phyloP scores from a whole-genome alignment of 2,113 vertebrate species.

The Hypocryptadius cinnamomeus region DNA sequence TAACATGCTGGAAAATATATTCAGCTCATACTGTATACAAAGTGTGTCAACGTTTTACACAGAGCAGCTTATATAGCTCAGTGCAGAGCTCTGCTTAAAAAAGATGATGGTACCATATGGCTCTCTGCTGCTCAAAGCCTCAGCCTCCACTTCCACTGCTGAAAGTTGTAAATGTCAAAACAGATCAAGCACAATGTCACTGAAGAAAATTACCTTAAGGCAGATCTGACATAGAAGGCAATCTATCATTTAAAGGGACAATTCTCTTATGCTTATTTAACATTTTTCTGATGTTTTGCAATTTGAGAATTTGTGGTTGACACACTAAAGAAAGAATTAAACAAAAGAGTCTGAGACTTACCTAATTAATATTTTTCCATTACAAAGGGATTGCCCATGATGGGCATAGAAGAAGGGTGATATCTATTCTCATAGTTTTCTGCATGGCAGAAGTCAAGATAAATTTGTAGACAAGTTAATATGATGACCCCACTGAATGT shows the following conservation, averaged over 20 bases:
- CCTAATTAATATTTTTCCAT: neutral
- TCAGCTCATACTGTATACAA: neutral
- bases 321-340: neutral
- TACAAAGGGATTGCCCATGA: neutral
- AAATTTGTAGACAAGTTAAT: neutral
- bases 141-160: neutral
- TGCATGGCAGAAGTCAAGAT: neutral
- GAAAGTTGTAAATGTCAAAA: conserved; percentile 1
- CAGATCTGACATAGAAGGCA: neutral
- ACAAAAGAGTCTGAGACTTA: neutral
- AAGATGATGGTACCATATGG: neutral
- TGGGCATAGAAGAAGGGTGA: neutral
- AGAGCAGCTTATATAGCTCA: neutral
- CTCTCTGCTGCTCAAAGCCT: neutral
- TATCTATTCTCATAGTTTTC: neutral
- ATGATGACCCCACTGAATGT: neutral
- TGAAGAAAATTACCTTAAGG: neutral
- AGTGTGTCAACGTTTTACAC: neutral
- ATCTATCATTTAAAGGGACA: neutral
- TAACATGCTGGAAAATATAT: neutral
- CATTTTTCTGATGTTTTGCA: neutral
- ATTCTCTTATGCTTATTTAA: neutral
- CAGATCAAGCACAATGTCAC: neutral
- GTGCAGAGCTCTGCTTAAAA: neutral
- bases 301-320: neutral